These are phyloP conservation scores for Periophthalmodon schlosseri DNA, from an alignment of 2,113 vertebrate species.

Conservation along the genomic window DNA sequence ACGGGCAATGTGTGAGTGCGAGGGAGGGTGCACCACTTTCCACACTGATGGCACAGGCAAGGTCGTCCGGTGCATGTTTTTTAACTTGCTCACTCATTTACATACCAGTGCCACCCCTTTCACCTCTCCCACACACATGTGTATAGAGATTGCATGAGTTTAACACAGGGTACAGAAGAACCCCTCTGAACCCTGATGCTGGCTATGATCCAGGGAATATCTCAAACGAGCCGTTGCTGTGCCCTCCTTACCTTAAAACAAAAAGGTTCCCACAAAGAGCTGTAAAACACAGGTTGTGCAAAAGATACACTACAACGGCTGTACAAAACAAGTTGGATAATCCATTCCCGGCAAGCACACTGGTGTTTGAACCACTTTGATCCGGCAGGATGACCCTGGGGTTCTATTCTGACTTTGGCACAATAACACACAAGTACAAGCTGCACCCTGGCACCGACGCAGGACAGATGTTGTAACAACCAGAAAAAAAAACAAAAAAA, in stretches of 20 bases:
- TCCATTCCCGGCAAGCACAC: conserved; percentile 26
- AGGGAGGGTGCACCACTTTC: conserved; percentile 38
- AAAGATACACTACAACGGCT: conserved; percentile 23
- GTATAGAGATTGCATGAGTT: conserved; percentile 62
- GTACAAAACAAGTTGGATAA: conserved; percentile 53
- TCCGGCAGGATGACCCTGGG: conserved; percentile 46
- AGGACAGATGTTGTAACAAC: conserved; percentile 59
- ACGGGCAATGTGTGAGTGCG: conserved; percentile 24
- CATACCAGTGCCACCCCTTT: conserved; percentile 47
- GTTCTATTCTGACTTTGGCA: conserved; percentile 27
- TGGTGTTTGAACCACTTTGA: conserved; percentile 55
- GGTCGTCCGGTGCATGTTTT: conserved; percentile 72
- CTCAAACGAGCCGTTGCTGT: conserved; percentile 56
- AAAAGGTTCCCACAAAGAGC: conserved; percentile 18
- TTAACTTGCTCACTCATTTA: conserved; percentile 66
- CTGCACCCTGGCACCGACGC: conserved; percentile 47
- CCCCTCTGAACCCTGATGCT: conserved; percentile 71
- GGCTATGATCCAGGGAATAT: conserved; percentile 61
- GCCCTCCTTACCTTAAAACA: conserved; percentile 38
- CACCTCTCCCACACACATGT: conserved; percentile 31
- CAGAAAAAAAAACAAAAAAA: not conserved
- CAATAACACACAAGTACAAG: conserved; percentile 41
- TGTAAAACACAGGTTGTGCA: conserved; percentile 23
- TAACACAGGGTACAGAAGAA: conserved; percentile 70
- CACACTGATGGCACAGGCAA: conserved; percentile 59